Conservation (phyloP, 2,113 vertebrate species). For the Ictalurus punctatus region DNA sequence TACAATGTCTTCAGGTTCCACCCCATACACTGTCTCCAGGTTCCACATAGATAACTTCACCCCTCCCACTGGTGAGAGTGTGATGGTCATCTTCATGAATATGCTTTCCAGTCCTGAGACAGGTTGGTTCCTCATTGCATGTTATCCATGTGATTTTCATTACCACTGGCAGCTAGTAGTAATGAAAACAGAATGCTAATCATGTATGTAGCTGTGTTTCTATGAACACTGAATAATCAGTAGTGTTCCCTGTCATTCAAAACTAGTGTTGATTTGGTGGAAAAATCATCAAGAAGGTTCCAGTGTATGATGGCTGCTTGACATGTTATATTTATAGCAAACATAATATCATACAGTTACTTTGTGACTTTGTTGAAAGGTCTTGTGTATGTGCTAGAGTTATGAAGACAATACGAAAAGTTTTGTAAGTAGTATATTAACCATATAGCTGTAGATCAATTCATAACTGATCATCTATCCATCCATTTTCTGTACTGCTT, state of each 20-base stretch:
- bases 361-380: background rate
- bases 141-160: background rate
- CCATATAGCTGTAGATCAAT: background rate
- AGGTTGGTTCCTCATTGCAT: background rate
- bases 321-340: background rate
- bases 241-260: background rate
- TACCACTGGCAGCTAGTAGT: background rate
- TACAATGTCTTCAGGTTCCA: background rate
- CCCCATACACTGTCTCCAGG: background rate
- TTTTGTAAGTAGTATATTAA: background rate
- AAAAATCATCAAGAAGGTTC: background rate
- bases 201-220: background rate
- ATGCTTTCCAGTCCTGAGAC: background rate
- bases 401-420: background rate
- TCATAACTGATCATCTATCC: background rate
- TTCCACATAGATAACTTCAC: background rate
- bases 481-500: no score
- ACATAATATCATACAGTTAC: background rate
- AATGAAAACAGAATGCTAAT: background rate
- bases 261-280: background rate
- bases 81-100: background rate
- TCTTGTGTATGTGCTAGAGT: background rate
- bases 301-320: background rate
- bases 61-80: background rate
- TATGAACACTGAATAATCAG: background rate